Evolutionary conservation across 2,113 vertebrate species (phyloP), one percentile per base, ranked within the genome.

Genomic region (Neomonachus schauinslandi): DNA sequence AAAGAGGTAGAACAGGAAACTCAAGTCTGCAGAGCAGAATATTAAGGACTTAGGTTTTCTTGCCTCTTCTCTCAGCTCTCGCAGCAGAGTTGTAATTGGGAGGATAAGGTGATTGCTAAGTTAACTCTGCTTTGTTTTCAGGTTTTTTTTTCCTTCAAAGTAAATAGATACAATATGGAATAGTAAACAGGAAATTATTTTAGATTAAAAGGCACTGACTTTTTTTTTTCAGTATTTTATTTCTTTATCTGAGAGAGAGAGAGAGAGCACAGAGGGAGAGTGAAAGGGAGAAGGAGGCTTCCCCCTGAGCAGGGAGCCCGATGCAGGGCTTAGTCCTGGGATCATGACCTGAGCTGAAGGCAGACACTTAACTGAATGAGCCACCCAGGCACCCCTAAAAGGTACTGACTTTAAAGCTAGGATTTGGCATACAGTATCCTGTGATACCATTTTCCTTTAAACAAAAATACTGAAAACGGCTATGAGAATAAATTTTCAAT

Each of bases 151-250:
- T 5, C 36, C 77, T 89, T 53, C 77, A 89, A 92, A 97, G 69
- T 89, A 95, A 92, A 91, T 33, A 87, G 51, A 90, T 87, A 91
- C 49, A 76, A 76, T 59, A 26, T 92, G 57, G 39, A 88, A 67
- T 46, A 72, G 72, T 82, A 76, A 83, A 83, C 33, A 95, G 84
- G 42, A 92, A 69, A 89, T 89, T 84, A 57, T 67, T 76, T 96
- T 61, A 88, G 57, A 94, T 84, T 84, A 97, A 92, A 88, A 92
- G 84, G 59, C 67, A 67, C 19, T 74, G n/a, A 87, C 33, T 86
- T 46, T 46, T 46, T 46, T 46, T 46, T 46, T 46, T 1, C 7
- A 46, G 46, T 46, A 46, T 46, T 46, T 46, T 46, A 46, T 46
- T 46, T 46, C 46, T 46, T 46, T 46, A 46, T 46, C 8, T 46